Evolutionary conservation across 2,113 vertebrate genomes (phyloP).

Genomic region (Hypanus sabinus): DNA sequence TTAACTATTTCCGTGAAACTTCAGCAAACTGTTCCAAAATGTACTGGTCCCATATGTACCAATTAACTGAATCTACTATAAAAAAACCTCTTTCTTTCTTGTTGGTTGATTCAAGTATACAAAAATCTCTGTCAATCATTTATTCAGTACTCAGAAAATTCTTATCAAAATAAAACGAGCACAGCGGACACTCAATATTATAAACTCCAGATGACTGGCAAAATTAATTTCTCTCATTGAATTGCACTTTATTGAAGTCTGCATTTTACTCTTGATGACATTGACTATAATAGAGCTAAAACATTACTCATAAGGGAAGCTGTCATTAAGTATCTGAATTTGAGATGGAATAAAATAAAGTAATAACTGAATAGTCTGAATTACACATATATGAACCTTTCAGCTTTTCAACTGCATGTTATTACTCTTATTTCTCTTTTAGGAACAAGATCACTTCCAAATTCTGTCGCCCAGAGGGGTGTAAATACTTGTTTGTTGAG

Average conservation of each 20-base stretch:
- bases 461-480: too few relatives aligned
- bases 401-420: neutral
- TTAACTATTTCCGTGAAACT: too few relatives aligned
- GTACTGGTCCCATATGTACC: too few relatives aligned
- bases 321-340: neutral
- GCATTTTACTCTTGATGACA: neutral
- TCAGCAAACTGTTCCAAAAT: too few relatives aligned
- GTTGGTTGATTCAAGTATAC: neutral
- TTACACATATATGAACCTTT: neutral
- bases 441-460: too few relatives aligned
- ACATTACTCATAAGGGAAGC: neutral
- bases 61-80: too few relatives aligned
- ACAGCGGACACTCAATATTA: neutral
- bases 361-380: neutral
- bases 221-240: constrained; percentile 1
- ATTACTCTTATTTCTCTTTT: neutral
- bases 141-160: neutral
- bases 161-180: neutral
- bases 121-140: neutral
- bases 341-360: neutral
- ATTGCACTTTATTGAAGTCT: neutral
- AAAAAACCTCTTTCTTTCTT: neutral
- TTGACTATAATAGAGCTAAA: constrained; percentile 1
- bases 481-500: too few relatives aligned
- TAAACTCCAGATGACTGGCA: constrained; percentile 1